phyloP scores from a whole-genome alignment of 2,797 vertebrate species.

The Galagoides demidoff region DNA sequence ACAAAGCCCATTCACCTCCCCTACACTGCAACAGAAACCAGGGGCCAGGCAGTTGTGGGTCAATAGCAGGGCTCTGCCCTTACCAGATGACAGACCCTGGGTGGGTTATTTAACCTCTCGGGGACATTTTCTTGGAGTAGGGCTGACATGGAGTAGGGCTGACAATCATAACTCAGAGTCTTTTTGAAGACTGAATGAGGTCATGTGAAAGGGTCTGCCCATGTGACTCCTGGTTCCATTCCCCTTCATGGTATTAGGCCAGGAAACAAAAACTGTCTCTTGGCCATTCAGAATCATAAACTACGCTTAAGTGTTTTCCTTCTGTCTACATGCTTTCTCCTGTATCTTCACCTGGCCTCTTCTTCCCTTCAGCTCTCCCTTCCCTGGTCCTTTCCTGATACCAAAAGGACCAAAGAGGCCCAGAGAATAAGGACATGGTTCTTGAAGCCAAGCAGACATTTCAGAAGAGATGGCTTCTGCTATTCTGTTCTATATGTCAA shows the following conservation, averaged over 20 bases:
- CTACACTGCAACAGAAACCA: not conserved
- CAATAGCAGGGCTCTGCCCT: not conserved
- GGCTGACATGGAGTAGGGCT: not conserved
- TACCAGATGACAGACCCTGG: not conserved
- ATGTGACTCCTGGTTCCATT: not conserved
- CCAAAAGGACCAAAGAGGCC: not conserved
- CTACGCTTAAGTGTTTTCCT: not conserved
- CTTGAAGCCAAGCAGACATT: not conserved
- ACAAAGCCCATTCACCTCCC: not conserved
- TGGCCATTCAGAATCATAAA: not conserved
- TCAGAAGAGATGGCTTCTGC: not conserved
- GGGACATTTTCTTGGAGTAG: not conserved
- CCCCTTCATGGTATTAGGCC: not conserved
- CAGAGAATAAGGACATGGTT: not conserved
- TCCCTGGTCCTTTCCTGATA: not conserved
- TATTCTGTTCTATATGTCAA: not conserved
- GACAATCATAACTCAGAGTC: not conserved
- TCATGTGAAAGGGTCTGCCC: not conserved
- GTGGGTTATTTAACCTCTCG: not conserved
- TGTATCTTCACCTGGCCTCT: not conserved
- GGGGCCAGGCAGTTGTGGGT: not conserved
- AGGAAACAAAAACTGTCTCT: not conserved
- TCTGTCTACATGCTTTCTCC: not conserved
- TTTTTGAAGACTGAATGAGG: not conserved
- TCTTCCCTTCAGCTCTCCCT: not conserved